Evolutionary conservation across 2,113 vertebrate species (phyloP).

Genomic region (Falcunculus frontatus): DNA sequence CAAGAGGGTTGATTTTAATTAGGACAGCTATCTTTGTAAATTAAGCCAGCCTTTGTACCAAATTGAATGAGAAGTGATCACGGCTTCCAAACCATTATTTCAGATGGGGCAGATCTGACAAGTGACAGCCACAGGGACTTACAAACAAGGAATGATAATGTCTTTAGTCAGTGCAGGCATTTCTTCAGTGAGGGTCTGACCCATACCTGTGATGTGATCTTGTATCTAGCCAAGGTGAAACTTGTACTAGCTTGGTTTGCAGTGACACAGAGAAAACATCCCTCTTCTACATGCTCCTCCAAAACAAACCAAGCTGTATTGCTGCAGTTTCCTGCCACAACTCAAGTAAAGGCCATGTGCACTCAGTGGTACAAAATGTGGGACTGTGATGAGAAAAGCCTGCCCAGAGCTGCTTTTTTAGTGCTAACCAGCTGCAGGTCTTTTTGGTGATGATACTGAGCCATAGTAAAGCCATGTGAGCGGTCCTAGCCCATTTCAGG

Average conservation of each 20-base stretch:
- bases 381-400: background rate
- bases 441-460: background rate
- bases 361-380: rapidly evolving
- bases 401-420: background rate
- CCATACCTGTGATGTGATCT: background rate
- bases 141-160: background rate
- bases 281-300: background rate
- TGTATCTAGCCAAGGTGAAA: background rate
- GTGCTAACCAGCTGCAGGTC: background rate
- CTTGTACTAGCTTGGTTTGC: background rate
- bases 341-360: background rate
- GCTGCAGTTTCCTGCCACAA: background rate
- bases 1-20: background rate
- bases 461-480: background rate
- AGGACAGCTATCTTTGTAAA: background rate
- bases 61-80: background rate
- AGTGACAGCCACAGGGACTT: background rate
- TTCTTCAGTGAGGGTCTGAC: background rate
- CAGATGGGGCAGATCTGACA: background rate
- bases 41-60: background rate
- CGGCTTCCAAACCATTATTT: background rate
- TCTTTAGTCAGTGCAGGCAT: background rate
- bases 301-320: background rate
- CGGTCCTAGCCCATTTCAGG: background rate
- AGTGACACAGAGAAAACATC: background rate